Evolutionary conservation across 1,140 invertebrate species (phyloP).

Genomic region (Neodiprion virginianus): DNA sequence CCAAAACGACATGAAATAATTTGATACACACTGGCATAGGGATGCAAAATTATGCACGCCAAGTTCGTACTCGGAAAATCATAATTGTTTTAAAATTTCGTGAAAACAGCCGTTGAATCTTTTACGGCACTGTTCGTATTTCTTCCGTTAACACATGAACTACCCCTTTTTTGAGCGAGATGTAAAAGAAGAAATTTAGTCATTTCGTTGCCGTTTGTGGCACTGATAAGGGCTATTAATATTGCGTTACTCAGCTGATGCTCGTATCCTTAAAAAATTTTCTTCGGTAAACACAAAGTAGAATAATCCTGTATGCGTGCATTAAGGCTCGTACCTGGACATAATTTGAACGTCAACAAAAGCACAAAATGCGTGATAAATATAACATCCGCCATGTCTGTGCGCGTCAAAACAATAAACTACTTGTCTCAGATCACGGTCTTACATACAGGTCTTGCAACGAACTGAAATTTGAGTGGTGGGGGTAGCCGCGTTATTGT

Average conservation of each 20-base stretch:
- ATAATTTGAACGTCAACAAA: slow-evolving; percentile 48
- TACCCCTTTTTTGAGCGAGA: not conserved
- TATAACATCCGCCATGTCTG: slow-evolving; percentile 56
- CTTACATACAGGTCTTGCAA: too few species aligned
- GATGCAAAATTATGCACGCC: slow-evolving; percentile 14
- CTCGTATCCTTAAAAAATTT: not conserved
- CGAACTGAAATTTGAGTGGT: too few species aligned
- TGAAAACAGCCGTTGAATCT: not conserved
- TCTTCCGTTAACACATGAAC: not conserved
- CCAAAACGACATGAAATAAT: not conserved
- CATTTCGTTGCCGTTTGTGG: not conserved
- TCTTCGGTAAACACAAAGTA: not conserved
- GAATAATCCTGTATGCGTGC: not conserved
- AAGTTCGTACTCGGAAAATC: slow-evolving; percentile 1
- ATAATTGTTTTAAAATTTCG: slow-evolving; percentile 14
- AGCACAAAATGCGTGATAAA: slow-evolving; percentile 52
- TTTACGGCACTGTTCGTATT: not conserved
- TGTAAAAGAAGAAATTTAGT: slow-evolving; percentile 10
- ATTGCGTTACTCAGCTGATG: too few species aligned
- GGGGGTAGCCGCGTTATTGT: too few species aligned
- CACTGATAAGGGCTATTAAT: not conserved
- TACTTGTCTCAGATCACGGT: slow-evolving; percentile 30
- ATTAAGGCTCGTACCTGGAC: slow-evolving; percentile 41
- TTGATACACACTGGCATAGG: not conserved
- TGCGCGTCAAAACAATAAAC: slow-evolving; percentile 51